Conservation (phyloP, 2,797 vertebrate genomes). For the Peromyscus aztecus region DNA sequence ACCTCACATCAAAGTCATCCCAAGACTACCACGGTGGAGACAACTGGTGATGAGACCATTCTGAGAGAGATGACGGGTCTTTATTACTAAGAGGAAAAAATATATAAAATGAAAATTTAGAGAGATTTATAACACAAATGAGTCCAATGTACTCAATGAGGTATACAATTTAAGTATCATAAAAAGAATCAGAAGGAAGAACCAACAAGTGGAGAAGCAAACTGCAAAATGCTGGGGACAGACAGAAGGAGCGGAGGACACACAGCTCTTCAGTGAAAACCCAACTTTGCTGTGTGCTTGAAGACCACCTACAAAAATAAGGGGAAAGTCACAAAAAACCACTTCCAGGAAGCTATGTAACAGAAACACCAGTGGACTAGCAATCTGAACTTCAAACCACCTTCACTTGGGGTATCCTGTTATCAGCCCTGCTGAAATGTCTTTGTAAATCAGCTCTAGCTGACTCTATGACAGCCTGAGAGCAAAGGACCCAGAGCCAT, state of each 20-base stretch:
- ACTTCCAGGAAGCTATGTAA: not conserved
- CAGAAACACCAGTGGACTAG: not conserved
- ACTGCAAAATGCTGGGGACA: not conserved
- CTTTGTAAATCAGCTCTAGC: constrained; percentile 7
- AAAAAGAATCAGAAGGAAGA: not conserved
- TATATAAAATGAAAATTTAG: not conserved
- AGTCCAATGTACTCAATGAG: not conserved
- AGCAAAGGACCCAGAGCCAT: not conserved
- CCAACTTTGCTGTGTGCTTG: not conserved
- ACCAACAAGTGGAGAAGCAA: not conserved
- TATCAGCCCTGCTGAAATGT: not conserved
- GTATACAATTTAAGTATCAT: not conserved
- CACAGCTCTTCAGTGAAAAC: not conserved
- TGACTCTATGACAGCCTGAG: not conserved
- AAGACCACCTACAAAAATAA: not conserved
- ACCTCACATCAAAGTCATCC: not conserved
- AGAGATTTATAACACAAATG: not conserved
- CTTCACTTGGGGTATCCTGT: not conserved
- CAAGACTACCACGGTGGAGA: not conserved
- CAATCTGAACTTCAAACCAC: constrained; percentile 1
- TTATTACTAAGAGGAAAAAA: not conserved
- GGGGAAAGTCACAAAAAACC: too few species aligned
- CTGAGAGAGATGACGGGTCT: not conserved
- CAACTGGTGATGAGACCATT: not conserved
- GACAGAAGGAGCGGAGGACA: not conserved